Conservation (phyloP, 2,113 vertebrate genomes). For the Nerophis lumbriciformis region DNA sequence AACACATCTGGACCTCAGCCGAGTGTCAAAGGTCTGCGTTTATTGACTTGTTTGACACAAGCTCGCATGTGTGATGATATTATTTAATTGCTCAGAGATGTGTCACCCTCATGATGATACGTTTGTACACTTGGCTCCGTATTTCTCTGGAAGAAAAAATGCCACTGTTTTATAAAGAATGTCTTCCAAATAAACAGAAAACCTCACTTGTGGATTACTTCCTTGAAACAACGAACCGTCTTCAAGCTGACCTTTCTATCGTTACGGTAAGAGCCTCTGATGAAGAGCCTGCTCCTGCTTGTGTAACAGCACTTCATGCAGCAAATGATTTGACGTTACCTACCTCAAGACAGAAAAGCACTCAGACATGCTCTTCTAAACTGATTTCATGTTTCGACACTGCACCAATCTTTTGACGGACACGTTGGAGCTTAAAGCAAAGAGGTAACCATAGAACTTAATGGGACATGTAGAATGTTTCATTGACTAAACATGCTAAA, state of each 20-base stretch:
- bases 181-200: conserved; percentile 65
- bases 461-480: no score
- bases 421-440: no score
- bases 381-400: no score
- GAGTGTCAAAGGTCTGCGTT: conserved; percentile 34
- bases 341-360: neutral
- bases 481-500: no score
- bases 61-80: conserved; percentile 18
- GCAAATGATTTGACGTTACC: neutral
- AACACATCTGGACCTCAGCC: conserved; percentile 48
- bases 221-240: neutral
- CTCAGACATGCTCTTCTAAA: no score
- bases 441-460: no score
- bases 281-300: neutral
- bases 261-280: neutral
- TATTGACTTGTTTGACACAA: conserved; percentile 61
- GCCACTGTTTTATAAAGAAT: conserved; percentile 60
- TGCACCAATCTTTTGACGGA: no score
- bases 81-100: conserved; percentile 59
- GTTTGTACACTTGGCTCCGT: conserved; percentile 46
- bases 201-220: conserved; percentile 13
- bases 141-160: conserved; percentile 66
- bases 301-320: neutral
- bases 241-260: neutral
- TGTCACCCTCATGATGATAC: conserved; percentile 36